phyloP scores from a whole-genome alignment of 2,888 invertebrate species.

The Cephonodes hylas region DNA sequence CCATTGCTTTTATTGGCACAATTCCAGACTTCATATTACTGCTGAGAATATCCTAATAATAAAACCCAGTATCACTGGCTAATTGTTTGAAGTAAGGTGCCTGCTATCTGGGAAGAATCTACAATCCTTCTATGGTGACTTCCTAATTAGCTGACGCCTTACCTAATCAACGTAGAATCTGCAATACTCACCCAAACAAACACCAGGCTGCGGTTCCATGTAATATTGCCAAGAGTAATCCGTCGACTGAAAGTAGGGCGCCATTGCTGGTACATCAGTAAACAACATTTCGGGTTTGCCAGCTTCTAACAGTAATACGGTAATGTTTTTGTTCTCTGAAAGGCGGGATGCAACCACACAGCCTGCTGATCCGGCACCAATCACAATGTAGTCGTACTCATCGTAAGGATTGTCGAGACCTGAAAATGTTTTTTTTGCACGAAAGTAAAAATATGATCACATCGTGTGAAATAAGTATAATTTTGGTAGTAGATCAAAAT shows the following conservation, averaged over 20 bases:
- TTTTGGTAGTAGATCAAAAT: no score
- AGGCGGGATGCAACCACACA: conserved; percentile 76
- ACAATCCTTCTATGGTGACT: no score
- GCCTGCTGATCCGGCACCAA: conserved; percentile 82
- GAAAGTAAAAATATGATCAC: no score
- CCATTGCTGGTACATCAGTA: conserved; percentile 80
- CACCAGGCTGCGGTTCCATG: conserved; percentile 82
- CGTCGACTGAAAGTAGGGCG: conserved; percentile 81
- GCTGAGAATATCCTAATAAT: no score
- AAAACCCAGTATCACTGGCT: no score
- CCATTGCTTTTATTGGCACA: no score
- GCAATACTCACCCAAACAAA: conserved; percentile 80
- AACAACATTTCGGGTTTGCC: conserved; percentile 72
- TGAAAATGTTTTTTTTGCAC: conserved; percentile 30
- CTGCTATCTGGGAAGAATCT: no score
- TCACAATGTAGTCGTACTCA: conserved; percentile 79
- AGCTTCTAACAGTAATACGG: conserved; percentile 63
- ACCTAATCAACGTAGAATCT: no score
- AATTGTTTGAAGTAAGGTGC: no score
- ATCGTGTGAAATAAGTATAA: no score
- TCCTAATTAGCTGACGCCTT: no score
- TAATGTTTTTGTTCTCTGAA: conserved; percentile 60
- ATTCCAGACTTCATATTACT: no score
- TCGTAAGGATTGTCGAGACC: conserved; percentile 50
- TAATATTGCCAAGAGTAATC: conserved; percentile 87